Base-by-base conservation (phyloP, 2,888 invertebrate genomes). In the Eristalis arbustorum region DNA sequence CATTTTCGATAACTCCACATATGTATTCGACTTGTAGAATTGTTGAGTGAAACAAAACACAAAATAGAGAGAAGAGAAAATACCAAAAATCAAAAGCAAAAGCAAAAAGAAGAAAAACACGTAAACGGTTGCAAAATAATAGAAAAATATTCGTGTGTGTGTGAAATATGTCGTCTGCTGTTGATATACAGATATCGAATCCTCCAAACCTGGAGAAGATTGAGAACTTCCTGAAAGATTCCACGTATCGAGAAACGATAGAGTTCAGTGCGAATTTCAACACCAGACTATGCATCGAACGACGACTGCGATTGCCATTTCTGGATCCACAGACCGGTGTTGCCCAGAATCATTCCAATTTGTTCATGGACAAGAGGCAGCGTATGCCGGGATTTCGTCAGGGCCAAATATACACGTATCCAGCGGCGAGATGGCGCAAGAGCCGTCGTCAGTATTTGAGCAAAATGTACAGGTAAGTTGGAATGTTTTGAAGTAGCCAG, bases 251-350 rank as follows among this genome's bases (percentile, higher is more conserved):
- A 92, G 98, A 98, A 94, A 96, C 97, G 89, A 96, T 98, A 91
- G 98, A 98, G 93, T 98, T 97, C 91, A 97, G 98, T n/a, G 97
- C 97, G 67, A 97, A 96, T 91, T 98, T 97, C 92, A 99, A 99
- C 93, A 96, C 97, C 81, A 94, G 98, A 93, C 93, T 99, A 94
- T 97, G 98, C 93, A 95, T 97, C 88, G 98, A 99, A 93, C 94
- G 98, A 89, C 95, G 98, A 90, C 94, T 98, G 93, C 95, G 98
- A 88, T 95, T 98, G 94, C 99, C 99, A 31, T 99, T 98, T 92
- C 95, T 99, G 90, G 99, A 99, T 93, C 98, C 98, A n/a, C 98
- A 98, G 92, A 98, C 98, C 85, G 98, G 97, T 88, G 98, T 99
- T 69, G 98, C 98, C 37, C 99, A 99, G 92, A 98, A 97, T 92